Base-by-base conservation (phyloP, 2,888 invertebrate species). In the Zelleria hepariella region DNA sequence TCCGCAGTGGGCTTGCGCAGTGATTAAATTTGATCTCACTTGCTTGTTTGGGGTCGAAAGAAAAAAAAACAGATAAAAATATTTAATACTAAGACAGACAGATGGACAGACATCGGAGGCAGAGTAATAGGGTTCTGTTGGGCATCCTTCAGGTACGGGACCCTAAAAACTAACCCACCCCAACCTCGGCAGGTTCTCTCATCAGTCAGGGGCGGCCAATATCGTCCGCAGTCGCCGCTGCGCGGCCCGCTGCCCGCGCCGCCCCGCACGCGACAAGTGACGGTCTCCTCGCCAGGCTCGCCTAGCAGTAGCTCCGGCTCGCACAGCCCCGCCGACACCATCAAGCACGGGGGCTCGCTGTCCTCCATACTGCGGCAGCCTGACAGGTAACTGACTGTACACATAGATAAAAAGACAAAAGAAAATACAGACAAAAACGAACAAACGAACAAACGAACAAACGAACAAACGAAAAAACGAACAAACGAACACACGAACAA, bases 261-360 rank as follows among this genome's bases (percentile, higher is more conserved):
- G 63, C 81, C 86, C 75, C 85, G 85, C 77, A 78, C 86, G 78
- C 84, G 83, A 67, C 86, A 82, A 75, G 87, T 79, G 83, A 83
- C 82, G 67, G 80, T 82, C 52, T 82, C 93, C 76, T 93, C 94
- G 75, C 95, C 95, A 91, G 95, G 94, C 91, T 95, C 95, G 79
- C 94, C 95, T 92, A 95, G 94, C 92, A 95, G 92, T 90, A 93
- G 94, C 89, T 94, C 94, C 74, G 94, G 94, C 77, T 94, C 93
- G 69, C 94, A 94, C 77, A 94, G 94, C 73, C 95, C 94, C 69
- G 94, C 94, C 69, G 94, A 94, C 73, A 93, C 93, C 65, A 92
- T 93, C 78, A 93, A 93, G 77, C 92, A 93, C 80, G 86, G 84
- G 64, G 86, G 88, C 66, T 89, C 89, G 59, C 86, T 87, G 61